phyloP scores from a whole-genome alignment of 2,888 invertebrate species.

The Zhengitettix transpicula region DNA sequence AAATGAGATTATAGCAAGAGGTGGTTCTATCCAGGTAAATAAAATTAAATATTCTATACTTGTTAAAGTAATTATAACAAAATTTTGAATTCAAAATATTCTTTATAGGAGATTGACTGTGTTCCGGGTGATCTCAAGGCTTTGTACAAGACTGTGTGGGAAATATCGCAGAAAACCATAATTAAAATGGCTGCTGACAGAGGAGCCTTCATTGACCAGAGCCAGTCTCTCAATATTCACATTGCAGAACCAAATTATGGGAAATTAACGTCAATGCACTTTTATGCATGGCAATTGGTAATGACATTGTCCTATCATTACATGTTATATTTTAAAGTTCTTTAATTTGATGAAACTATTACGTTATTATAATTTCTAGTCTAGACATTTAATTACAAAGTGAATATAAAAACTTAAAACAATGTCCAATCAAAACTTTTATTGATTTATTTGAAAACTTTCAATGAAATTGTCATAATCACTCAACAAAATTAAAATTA shows the following conservation, averaged over 20 bases:
- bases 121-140: constrained; percentile 75
- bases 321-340: not conserved
- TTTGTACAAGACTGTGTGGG: constrained; percentile 95
- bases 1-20: constrained; percentile 74
- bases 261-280: constrained; percentile 94
- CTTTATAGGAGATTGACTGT: constrained; percentile 49
- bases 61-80: no score
- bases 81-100: not conserved
- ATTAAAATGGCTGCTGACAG: constrained; percentile 96
- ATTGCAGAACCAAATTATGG: constrained; percentile 89
- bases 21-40: constrained; percentile 71
- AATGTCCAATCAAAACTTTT: no score
- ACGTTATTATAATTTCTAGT: no score
- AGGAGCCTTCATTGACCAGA: constrained; percentile 96
- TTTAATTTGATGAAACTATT: not conserved
- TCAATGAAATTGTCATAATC: no score
- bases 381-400: no score
- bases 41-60: not conserved
- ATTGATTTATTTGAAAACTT: no score
- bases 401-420: no score
- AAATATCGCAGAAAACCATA: constrained; percentile 81
- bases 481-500: no score
- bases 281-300: constrained; percentile 86
- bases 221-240: constrained; percentile 94
- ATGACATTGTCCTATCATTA: constrained; percentile 10